Percentiles rank a stretch among this genome's conserved stretches.
Evolutionary conservation across 2,797 vertebrate genomes (phyloP).

Genomic region (Phalanger gymnotis): DNA sequence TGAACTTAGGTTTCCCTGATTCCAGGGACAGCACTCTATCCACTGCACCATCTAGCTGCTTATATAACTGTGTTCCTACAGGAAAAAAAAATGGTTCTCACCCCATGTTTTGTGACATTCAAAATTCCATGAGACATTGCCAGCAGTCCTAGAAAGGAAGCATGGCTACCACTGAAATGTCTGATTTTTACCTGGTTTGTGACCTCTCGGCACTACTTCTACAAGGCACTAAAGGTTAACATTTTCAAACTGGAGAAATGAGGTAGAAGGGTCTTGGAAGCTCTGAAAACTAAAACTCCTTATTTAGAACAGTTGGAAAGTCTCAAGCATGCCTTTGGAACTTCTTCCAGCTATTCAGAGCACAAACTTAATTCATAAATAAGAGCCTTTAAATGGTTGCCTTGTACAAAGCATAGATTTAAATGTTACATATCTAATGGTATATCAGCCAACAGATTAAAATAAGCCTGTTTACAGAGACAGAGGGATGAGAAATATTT

Average conservation of each 20-base stretch:
- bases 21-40: not conserved
- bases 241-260: slow-evolving; percentile 21
- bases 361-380: slow-evolving; percentile 62
- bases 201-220: not conserved
- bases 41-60: not conserved
- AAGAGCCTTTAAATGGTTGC: slow-evolving; percentile 60
- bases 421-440: slow-evolving; percentile 72
- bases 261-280: slow-evolving; percentile 11
- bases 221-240: not conserved
- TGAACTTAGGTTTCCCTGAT: not conserved
- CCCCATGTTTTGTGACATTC: not conserved
- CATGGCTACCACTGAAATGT: not conserved
- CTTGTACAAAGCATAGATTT: slow-evolving; percentile 71
- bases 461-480: slow-evolving; percentile 81
- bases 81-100: not conserved
- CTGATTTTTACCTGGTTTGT: not conserved
- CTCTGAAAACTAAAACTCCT: not conserved
- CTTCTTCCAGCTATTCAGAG: slow-evolving; percentile 20
- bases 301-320: slow-evolving; percentile 14
- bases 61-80: not conserved
- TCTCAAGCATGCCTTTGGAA: slow-evolving; percentile 31
- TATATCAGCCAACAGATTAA: slow-evolving; percentile 78
- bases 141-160: not conserved
- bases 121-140: not conserved
- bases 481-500: slow-evolving; percentile 83